Percentiles rank a stretch among this genome's conserved stretches.
phyloP scores from a whole-genome alignment of 2,888 invertebrate genomes.

The Operophtera brumata region DNA sequence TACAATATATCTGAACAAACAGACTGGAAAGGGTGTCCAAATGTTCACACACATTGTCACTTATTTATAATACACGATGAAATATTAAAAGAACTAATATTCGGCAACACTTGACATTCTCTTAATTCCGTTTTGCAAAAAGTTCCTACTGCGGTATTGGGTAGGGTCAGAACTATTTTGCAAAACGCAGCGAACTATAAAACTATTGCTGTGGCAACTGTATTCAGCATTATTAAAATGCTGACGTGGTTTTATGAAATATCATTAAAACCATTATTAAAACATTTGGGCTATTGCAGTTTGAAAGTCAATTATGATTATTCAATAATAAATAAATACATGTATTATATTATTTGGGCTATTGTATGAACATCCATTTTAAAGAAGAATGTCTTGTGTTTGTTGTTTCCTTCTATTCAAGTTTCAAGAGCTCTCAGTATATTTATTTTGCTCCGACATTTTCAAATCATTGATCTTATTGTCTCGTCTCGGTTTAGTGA shows the following conservation, averaged over 20 bases:
- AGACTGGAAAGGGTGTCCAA: slow-evolving; percentile 21
- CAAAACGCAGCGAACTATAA: slow-evolving; percentile 60
- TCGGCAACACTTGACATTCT: slow-evolving; percentile 81
- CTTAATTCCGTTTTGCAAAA: slow-evolving; percentile 51
- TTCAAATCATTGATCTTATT: slow-evolving; percentile 45
- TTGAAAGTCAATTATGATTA: slow-evolving; percentile 43
- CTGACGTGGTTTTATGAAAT: slow-evolving; percentile 47
- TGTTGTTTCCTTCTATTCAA: slow-evolving; percentile 46
- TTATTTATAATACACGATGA: slow-evolving; percentile 76
- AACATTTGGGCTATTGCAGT: slow-evolving; percentile 75
- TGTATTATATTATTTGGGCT: slow-evolving; percentile 57
- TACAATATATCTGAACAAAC: slow-evolving; percentile 53
- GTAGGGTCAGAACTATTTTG: slow-evolving; percentile 39
- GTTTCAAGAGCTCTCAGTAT: slow-evolving; percentile 45
- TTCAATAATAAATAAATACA: slow-evolving; percentile 58
- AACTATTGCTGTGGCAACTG: slow-evolving; percentile 74
- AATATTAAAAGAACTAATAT: slow-evolving; percentile 77
- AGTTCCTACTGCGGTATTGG: slow-evolving; percentile 30
- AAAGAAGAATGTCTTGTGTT: slow-evolving; percentile 72
- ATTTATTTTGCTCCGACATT: slow-evolving; percentile 40
- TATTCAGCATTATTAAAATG: slow-evolving; percentile 46
- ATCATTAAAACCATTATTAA: slow-evolving; percentile 53
- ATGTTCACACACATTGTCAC: slow-evolving; percentile 55
- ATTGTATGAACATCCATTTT: slow-evolving; percentile 61
- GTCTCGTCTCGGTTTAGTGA: slow-evolving; percentile 57